Evolutionary conservation across 2,888 invertebrate genomes (phyloP), one percentile per base, ranked within the genome.

Genomic region (Cosmia trapezina): DNA sequence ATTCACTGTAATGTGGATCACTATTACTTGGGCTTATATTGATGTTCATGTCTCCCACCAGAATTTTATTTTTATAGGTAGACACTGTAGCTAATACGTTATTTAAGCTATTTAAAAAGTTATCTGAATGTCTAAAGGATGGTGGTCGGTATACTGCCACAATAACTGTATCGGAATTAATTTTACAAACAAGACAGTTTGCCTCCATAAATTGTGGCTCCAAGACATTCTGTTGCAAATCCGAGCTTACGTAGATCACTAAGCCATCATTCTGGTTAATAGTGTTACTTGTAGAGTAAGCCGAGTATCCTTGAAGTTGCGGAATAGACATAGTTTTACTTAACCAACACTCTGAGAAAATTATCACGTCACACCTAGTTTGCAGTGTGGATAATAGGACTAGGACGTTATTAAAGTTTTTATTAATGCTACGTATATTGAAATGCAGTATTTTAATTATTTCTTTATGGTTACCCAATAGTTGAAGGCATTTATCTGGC

Each of bases 41-140:
- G 0, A 49, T 49, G 19, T 49, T 49, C 1, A 49, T 49, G 19
- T 49, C 49, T n/a, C 49, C 49, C 17, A 67, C 49, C 22, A 67
- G 14, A 17, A 67, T 12, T 11, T 51, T 28, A 49, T 41, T 59
- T n/a, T 17, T 49, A 41, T 54, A 65, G 17, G n/a, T 9, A 9
- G 57, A n/a, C 2, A 67, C n/a, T 45, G 28, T 1, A 17, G 17
- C 12, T n/a, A 41, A n/a, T 17, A 37, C 22, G n/a, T 17, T 22
- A 60, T 41, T 60, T 14, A 67, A 11, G 17, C 59, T 59, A 22
- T 59, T 41, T 59, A 67, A 41, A 22, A 67, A 67, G 47, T 47
- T 41, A 22, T 67, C 59, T 41, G 17, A 51, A 14, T 60, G 1
- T n/a, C 22, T n/a, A 41, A 51, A 68, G 0, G 68, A 68, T 51